A percentile compares a stretch with the other conserved stretches of the same genome.
Evolutionary conservation across 1,140 invertebrate genomes (phyloP).

Genomic region (Dolichoris vasculosae): DNA sequence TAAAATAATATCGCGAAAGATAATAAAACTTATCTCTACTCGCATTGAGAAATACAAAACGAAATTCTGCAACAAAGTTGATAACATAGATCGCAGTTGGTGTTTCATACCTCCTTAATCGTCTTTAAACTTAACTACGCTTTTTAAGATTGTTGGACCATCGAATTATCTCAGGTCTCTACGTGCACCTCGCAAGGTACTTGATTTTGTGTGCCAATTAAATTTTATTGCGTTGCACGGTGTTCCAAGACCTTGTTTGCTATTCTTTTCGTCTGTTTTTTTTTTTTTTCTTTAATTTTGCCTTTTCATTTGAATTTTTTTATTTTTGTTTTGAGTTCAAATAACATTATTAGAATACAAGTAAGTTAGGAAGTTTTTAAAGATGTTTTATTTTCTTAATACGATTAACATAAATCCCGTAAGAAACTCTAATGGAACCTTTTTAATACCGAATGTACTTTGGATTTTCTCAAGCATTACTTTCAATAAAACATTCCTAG

Average conservation of each 20-base stretch:
- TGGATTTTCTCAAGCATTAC: neutral
- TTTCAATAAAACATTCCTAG: too few relatives aligned
- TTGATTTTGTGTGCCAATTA: slow-evolving; percentile 40
- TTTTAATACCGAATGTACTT: neutral
- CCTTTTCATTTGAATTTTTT: slow-evolving; percentile 40
- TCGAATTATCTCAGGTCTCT: neutral
- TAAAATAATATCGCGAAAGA: neutral
- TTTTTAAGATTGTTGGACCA: neutral
- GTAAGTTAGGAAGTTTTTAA: slow-evolving; percentile 31
- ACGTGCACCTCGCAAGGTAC: slow-evolving; percentile 18
- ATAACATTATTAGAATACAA: slow-evolving; percentile 47
- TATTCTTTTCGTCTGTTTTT: slow-evolving; percentile 36
- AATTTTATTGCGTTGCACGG: slow-evolving; percentile 45
- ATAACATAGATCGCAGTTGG: neutral
- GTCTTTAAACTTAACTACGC: slow-evolving; percentile 14
- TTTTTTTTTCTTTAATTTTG: slow-evolving; percentile 26
- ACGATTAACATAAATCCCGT: slow-evolving; percentile 48
- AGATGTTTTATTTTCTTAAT: slow-evolving; percentile 42
- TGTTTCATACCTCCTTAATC: neutral
- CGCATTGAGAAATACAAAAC: neutral
- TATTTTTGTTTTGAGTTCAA: slow-evolving; percentile 41
- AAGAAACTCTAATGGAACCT: slow-evolving; percentile 37
- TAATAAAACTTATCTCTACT: neutral
- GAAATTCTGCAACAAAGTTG: neutral
- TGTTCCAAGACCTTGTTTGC: slow-evolving; percentile 38